Base-by-base conservation (phyloP, 2,888 invertebrate species). In the Chymomyza caudatula region DNA sequence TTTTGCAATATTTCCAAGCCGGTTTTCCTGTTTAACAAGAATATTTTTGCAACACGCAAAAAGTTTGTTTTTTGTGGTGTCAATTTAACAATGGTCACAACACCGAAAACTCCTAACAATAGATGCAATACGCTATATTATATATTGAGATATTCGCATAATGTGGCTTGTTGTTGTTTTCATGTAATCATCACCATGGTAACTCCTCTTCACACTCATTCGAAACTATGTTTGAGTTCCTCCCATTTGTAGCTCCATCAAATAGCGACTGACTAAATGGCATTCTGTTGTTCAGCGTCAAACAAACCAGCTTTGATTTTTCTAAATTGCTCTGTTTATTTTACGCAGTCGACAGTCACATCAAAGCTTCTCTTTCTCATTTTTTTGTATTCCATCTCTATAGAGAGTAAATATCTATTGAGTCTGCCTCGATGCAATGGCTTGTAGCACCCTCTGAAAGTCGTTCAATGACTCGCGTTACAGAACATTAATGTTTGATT, bases 401-500 rank as follows among this genome's bases (percentile, higher is more conserved):
- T 37, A 3, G 29, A 11, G 29, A 11, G 29, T 37, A 37, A 37
- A 37, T 37, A 37, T 11, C 29, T 37, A 11, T 37, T 37, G 29
- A 37, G 29, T 37, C 29, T 37, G 29, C 29, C 11, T 37, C 11
- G 29, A 11, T 37, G 29, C 29, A 37, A 37, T 58, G 60, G 60
- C 68, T 58, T 64, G 84, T 68, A 74, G 54, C 65, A 54, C 65
- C 52, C 58, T 65, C 57, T 52, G 64, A 22, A 61, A 65, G 68
- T 69, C 65, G 60, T 66, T 74, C 67, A 66, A 62, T 67, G 64
- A 68, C 54, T 64, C 72, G 80, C 78, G 83, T 71, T 73, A 68
- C 76, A 75, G 75, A 63, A 75, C 77, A 78, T 87, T 85, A 86
- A 88, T 86, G 81, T 86, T 86, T 88, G 85, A 87, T 74, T 87